Conservation (phyloP, 64 coral and sea anemone genomes). For the Catalaphyllia jardinei region DNA sequence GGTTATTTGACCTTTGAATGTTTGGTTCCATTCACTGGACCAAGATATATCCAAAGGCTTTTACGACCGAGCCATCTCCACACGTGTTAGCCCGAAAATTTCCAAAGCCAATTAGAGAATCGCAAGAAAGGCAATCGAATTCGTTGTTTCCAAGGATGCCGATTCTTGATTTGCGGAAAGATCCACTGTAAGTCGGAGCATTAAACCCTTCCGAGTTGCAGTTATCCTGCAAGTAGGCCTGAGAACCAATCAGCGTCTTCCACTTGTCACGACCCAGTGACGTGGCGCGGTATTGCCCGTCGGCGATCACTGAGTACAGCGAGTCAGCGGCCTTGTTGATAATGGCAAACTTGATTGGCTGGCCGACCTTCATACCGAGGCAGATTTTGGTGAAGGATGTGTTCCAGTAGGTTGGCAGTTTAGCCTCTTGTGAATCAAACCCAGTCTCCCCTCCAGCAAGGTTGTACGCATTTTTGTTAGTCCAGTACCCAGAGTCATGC, state of each 20-base stretch:
- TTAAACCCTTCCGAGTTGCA: conserved; percentile 42
- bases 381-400: conserved; percentile 31
- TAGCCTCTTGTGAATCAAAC: conserved; percentile 8
- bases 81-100: background rate
- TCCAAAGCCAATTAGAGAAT: conserved; percentile 23
- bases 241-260: conserved; percentile 28
- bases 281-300: background rate
- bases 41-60: background rate
- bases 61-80: background rate
- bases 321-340: background rate
- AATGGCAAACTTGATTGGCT: background rate
- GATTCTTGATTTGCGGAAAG: background rate
- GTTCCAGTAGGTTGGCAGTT: conserved; percentile 24
- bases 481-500: conserved; percentile 26
- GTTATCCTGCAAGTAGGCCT: background rate
- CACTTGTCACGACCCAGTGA: conserved; percentile 11
- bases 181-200: background rate
- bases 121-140: conserved; percentile 4
- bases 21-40: background rate
- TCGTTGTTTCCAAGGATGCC: conserved; percentile 42
- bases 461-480: conserved; percentile 18
- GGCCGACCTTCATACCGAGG: conserved; percentile 26
- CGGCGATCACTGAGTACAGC: background rate
- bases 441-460: background rate
- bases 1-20: background rate